Evolutionary conservation across 2,113 vertebrate species (phyloP).

Genomic region (Cyanoramphus novaezelandiae): DNA sequence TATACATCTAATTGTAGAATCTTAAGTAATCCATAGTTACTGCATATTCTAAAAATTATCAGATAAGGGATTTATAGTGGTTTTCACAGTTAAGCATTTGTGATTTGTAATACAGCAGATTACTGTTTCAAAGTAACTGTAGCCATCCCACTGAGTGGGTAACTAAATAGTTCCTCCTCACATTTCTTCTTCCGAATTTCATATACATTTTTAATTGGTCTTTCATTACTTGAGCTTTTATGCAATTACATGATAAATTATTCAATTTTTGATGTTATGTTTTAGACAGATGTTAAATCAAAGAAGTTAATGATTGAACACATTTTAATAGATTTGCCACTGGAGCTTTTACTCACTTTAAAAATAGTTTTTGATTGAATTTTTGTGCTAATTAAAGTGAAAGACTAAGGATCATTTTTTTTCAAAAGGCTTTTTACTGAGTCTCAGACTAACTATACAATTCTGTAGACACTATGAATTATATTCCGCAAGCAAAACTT

Average conservation of each 20-base stretch:
- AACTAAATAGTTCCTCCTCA: conserved; percentile 27
- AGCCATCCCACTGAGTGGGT: neutral
- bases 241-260: conserved; percentile 68
- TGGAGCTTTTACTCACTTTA: conserved; percentile 38
- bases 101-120: neutral
- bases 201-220: conserved; percentile 69
- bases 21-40: neutral
- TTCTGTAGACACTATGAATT: neutral
- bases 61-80: neutral
- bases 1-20: neutral
- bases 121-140: conserved; percentile 21
- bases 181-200: conserved; percentile 43
- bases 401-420: conserved; percentile 5
- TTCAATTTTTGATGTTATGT: conserved; percentile 60
- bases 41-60: neutral
- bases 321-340: conserved; percentile 54
- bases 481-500: conserved; percentile 9
- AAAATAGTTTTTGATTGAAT: conserved; percentile 49
- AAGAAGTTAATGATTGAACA: conserved; percentile 64
- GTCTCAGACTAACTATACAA: neutral
- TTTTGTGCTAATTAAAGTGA: conserved; percentile 16
- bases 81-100: neutral
- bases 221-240: conserved; percentile 57
- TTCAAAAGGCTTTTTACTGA: neutral
- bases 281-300: conserved; percentile 66